Evolutionary conservation across 1,140 invertebrate genomes (phyloP).

Genomic region (Schlechtendalia chinensis): DNA sequence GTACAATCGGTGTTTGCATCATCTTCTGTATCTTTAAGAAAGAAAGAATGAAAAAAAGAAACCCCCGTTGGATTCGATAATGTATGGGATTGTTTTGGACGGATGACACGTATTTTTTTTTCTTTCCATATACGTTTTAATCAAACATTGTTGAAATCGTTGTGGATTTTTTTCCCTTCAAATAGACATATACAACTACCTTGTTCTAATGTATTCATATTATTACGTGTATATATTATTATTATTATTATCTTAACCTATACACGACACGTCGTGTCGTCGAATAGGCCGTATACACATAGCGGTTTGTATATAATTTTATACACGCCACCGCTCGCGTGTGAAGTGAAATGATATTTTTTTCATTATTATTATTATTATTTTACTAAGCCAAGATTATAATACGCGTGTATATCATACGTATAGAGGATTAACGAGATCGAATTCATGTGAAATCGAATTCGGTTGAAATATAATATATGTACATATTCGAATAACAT

Average conservation of each 20-base stretch:
- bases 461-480: background rate
- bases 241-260: background rate
- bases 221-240: background rate
- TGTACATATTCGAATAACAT: too few species aligned
- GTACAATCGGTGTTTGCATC: constrained; percentile 10
- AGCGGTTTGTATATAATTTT: too few species aligned
- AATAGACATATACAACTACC: too few species aligned
- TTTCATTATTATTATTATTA: background rate
- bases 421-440: constrained; percentile 21
- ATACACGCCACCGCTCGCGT: background rate
- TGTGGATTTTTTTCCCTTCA: background rate
- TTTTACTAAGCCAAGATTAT: constrained; percentile 8
- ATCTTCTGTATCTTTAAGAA: background rate
- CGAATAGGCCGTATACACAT: too few species aligned
- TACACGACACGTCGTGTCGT: background rate
- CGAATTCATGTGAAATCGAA: background rate
- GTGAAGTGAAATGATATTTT: background rate
- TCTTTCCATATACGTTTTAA: background rate
- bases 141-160: background rate
- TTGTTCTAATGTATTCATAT: background rate
- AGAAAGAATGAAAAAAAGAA: too few species aligned
- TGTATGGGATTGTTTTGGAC: background rate
- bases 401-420: background rate
- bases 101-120: background rate
- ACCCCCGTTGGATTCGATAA: background rate